Evolutionary conservation across 35 echinoderm and acorn worm species (phyloP), one percentile per base, ranked within the genome.

Genomic region (Anneissia japonica): DNA sequence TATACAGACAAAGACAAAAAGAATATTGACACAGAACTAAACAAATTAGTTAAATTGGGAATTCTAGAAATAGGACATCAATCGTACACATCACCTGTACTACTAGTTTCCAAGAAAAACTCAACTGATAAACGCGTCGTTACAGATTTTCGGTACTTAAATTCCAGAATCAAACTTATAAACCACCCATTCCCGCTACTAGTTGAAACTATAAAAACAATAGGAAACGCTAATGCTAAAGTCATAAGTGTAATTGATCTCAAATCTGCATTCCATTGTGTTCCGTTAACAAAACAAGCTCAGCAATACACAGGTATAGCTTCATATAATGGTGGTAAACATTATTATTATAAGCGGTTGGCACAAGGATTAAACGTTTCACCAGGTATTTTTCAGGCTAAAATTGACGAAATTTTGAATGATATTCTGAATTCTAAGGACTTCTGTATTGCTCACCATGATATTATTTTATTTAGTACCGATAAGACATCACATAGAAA

Each of bases 391-490:
- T 87, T 87, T 80, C 86, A 87, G 33, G 75, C 77, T 2, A 87
- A 86, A 26, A 86, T 86, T 17, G 64, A 86, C 38, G 83, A 85
- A 36, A 75, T 56, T 38, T 35, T 84, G 35, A 23, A 23, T 23
- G 45, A 76, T 32, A 88, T 88, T 43, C 86, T 40, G 13, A 34
- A 88, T 64, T 23, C 86, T 10, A 37, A 33, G 23, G 30, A 80
- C 26, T 88, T 88, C 74, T 88, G 78, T 28, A 82, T 88, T 37
- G 76, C 79, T n/a, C 87, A 88, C 36, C 87, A 88, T 35, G 79
- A 88, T 72, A 88, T 88, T 30, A 88, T 88, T 37, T 43, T 88
- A 2, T 88, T 88, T 36, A 88, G 51, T 72, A 31, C 73, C 5
- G 84, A 86, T 30, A 86, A 78, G 74, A 77, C 36, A 6, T 23